Evolutionary conservation across 2,113 vertebrate species (phyloP).

Genomic region (Eleginops maclovinus): DNA sequence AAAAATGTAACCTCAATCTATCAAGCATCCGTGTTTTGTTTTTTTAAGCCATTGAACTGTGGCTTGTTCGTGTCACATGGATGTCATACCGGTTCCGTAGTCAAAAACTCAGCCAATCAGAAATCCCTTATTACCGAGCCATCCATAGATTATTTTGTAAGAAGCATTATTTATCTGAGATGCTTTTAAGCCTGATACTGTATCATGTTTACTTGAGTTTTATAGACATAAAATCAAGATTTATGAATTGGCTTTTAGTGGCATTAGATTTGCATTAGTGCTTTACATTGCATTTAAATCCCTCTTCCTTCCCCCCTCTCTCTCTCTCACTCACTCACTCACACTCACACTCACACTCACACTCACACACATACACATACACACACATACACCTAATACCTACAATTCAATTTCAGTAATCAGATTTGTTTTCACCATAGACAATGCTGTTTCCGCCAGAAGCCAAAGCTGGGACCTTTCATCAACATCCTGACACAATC

Average conservation of each 20-base stretch:
- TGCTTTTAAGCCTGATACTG: constrained; percentile 19
- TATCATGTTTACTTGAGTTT: constrained; percentile 21
- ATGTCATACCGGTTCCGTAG: not conserved
- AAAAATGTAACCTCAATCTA: constrained; percentile 8
- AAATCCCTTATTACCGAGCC: constrained; percentile 33
- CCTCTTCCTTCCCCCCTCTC: not conserved
- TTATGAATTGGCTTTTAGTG: constrained; percentile 44
- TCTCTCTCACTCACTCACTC: constrained; percentile 5
- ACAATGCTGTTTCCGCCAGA: constrained; percentile 56
- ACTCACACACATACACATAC: constrained; percentile 1
- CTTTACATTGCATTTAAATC: constrained; percentile 45
- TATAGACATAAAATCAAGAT: constrained; percentile 36
- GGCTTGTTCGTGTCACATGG: constrained; percentile 27
- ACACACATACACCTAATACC: constrained; percentile 18
- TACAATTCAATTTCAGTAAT: constrained; percentile 65
- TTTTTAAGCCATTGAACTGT: not conserved
- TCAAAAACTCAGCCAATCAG: constrained; percentile 22
- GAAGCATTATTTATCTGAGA: constrained; percentile 40
- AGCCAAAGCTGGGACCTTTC: constrained; percentile 50
- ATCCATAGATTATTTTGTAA: constrained; percentile 18
- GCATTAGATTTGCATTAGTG: constrained; percentile 58
- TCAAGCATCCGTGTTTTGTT: constrained; percentile 29
- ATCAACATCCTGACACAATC: constrained; percentile 73
- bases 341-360: constrained; percentile 3
- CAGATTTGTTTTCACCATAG: constrained; percentile 65